A percentile compares a stretch with the other conserved stretches of the same genome.
Evolutionary conservation across 2,888 invertebrate species (phyloP).

Genomic region (Nomada hirtipes): DNA sequence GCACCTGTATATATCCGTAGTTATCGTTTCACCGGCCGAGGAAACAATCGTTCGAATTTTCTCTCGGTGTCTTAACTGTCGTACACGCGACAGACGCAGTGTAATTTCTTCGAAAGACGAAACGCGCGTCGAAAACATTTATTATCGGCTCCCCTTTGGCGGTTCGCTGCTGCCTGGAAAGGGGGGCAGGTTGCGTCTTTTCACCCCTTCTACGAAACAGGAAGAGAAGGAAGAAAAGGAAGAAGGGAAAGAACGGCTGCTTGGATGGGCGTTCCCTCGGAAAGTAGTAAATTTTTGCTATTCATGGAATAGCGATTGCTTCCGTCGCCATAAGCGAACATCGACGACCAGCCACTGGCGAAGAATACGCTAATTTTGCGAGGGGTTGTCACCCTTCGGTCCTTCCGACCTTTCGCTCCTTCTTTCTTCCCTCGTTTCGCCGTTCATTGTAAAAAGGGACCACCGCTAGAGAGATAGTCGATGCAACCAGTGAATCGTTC

Average conservation of each 20-base stretch:
- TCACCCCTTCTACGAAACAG: constrained; percentile 34
- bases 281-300: constrained; percentile 78
- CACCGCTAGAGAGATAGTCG: background rate
- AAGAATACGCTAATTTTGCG: constrained; percentile 80
- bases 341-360: constrained; percentile 66
- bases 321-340: constrained; percentile 69
- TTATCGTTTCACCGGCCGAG: constrained; percentile 32
- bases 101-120: constrained; percentile 45
- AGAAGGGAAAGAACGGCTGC: constrained; percentile 26
- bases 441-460: background rate
- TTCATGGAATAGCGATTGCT: constrained; percentile 82
- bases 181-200: constrained; percentile 43
- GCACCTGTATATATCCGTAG: background rate
- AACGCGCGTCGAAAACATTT: constrained; percentile 50
- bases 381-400: constrained; percentile 62
- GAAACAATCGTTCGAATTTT: constrained; percentile 9
- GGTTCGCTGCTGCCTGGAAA: constrained; percentile 16
- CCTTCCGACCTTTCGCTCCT: constrained; percentile 38
- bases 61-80: background rate
- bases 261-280: constrained; percentile 47
- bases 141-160: constrained; percentile 46
- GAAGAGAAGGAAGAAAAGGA: constrained; percentile 23
- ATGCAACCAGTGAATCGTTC: constrained; percentile 13
- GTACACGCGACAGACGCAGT: constrained; percentile 6
- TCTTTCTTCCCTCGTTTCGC: constrained; percentile 22